Conservation (phyloP, 2,113 vertebrate species). For the Prinia subflava region DNA sequence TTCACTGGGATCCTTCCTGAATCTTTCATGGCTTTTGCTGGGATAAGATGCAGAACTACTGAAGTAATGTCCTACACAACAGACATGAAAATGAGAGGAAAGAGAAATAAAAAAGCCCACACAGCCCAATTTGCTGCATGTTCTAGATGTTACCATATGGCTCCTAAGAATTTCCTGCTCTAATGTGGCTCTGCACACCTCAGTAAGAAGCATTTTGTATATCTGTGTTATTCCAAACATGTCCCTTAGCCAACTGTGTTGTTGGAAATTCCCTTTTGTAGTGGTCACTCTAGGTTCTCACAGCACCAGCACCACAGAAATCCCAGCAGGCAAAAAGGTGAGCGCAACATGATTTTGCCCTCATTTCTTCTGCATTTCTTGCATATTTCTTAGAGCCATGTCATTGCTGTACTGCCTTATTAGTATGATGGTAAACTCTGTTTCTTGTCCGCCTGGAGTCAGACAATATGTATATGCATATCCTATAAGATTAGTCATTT, state of each 20-base stretch:
- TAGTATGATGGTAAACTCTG: background rate
- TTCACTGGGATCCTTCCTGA: background rate
- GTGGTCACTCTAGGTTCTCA: background rate
- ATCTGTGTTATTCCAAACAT: background rate
- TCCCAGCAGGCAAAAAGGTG: background rate
- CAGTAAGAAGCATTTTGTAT: background rate
- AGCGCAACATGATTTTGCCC: background rate
- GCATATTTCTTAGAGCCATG: background rate
- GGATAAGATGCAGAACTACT: background rate
- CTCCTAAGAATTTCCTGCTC: background rate
- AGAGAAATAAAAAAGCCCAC: background rate
- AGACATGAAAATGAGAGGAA: background rate
- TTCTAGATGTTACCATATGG: rapidly evolving
- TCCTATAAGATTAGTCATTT: background rate
- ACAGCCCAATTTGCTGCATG: background rate
- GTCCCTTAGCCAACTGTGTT: background rate
- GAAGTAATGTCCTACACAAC: background rate
- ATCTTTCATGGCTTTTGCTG: background rate
- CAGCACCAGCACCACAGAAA: background rate
- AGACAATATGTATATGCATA: background rate
- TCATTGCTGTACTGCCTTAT: background rate
- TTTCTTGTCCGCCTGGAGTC: background rate
- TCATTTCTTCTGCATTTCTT: background rate
- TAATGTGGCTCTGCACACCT: background rate
- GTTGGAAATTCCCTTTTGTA: background rate